Base-by-base conservation (phyloP, 2,888 invertebrate species). In the Leucoptera coffeella region DNA sequence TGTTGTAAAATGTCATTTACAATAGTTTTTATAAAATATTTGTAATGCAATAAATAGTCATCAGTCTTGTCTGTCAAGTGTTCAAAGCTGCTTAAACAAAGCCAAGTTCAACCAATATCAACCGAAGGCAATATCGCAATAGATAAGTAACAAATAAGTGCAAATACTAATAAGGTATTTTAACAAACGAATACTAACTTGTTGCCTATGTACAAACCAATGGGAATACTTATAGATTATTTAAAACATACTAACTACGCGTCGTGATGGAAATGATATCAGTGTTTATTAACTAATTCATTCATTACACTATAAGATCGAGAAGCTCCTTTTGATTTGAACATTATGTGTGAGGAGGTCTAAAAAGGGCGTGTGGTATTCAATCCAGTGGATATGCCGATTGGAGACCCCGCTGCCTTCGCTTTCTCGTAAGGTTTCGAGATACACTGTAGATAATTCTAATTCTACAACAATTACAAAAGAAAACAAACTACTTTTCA, bases 261-360 rank as follows among this genome's bases (percentile, higher is more conserved):
- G n/a, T n/a, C n/a, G n/a, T n/a, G n/a, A 13, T 13, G 13, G 23
- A 19, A n/a, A 25, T 20, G 19, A 19, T 46, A 36, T 37, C 42
- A 37, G 38, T 31, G 35, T 9, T 13, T 40, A 35, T 34, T 38
- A 41, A 47, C 47, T 39, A 40, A 48, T 32, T 49, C 37, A n/a
- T n/a, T n/a, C n/a, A n/a, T n/a, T n/a, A n/a, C 45, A 59, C 64
- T 67, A 65, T 61, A 64, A 59, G 53, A 47, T 67, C 58, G 64
- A 65, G 52, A 50, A 69, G 69, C 69, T 69, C 67, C 56, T 69
- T 65, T 62, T 62, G 55, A 67, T 69, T 69, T 69, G 69, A 69
- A 69, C 69, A 69, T 69, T 64, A 62, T 59, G 64, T 69, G 65
- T 65, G n/a, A n/a, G 19, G 8, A 19, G 8, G 19, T 19, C 9